Percentiles rank a stretch among this genome's conserved stretches.
Evolutionary conservation across 2,113 vertebrate genomes (phyloP).

Genomic region (Anarrhichthys ocellatus): DNA sequence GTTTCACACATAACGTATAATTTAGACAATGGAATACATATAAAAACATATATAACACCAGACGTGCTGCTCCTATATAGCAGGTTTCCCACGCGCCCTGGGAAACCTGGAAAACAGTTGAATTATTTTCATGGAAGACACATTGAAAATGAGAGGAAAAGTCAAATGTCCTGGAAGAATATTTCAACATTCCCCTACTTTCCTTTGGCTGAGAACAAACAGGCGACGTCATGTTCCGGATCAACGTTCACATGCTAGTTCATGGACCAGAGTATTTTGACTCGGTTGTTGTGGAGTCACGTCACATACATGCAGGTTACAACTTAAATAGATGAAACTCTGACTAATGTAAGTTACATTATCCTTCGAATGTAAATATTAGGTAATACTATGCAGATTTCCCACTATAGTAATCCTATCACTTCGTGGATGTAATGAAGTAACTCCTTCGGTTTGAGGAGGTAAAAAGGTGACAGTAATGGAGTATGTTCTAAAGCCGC

Average conservation of each 20-base stretch:
- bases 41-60: not conserved
- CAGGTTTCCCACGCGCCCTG: not conserved
- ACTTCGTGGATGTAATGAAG: not conserved
- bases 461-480: not conserved
- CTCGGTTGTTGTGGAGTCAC: too few species aligned
- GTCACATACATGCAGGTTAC: too few species aligned
- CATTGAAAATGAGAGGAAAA: not conserved
- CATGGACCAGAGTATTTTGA: too few species aligned
- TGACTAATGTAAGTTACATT: too few species aligned
- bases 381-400: not conserved
- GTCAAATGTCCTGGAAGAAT: not conserved
- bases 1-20: not conserved
- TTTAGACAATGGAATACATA: not conserved
- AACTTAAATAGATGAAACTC: too few species aligned
- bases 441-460: not conserved
- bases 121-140: not conserved
- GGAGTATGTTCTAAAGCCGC: conserved; percentile 2
- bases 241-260: too few species aligned
- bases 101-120: not conserved
- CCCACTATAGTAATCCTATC: not conserved
- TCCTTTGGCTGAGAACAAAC: too few species aligned
- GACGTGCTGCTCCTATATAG: not conserved
- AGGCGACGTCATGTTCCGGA: too few species aligned
- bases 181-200: not conserved
- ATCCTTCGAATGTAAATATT: too few species aligned